Base-by-base conservation (phyloP, 2,797 vertebrate species). In the Channa striata region DNA sequence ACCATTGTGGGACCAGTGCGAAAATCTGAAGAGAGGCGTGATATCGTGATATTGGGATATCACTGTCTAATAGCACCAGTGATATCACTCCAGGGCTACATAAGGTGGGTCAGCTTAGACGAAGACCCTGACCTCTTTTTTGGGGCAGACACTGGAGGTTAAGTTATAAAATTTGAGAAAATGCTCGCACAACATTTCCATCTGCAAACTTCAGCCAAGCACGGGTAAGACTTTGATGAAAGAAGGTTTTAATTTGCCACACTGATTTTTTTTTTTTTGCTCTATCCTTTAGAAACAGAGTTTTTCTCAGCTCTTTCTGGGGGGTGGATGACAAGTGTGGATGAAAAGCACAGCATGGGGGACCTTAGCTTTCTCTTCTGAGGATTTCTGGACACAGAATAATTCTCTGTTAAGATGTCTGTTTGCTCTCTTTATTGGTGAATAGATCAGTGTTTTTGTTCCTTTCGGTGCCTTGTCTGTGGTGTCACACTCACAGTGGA, bases 311-410 rank as follows among this genome's bases (percentile, higher is more conserved):
- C 50, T 76, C 48, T 80, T 68, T 51, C 49, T 13, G 11, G 52
- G 54, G 44, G 65, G 33, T 77, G 59, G 58, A 77, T 59, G 53
- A 74, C 71, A 75, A 67, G 54, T 20, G 43, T 12, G 64, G 54
- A 51, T 87, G 50, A 91, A 91, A 86, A 80, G 82, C 82, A 60
- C 84, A 77, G 79, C 79, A 74, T 61, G 77, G 53, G 63, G 74
- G 44, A 64, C 80, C 71, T 68, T 61, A 50, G 61, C 74, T 71
- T 68, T 74, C 71, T 54, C 60, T 77, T 60, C 65, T 56, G 59
- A 72, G 57, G 69, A 68, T 63, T 65, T 82, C 25, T 77, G 74
- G 74, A 82, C 44, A 59, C 33, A 74, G 48, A 83, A 72, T 48
- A 74, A 72, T 61, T 54, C 63, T 77, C 67, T 75, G 63, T 86